Evolutionary conservation across 92 coral and sea anemone genomes (phyloP).

Genomic region (Phenganax stokvisi): DNA sequence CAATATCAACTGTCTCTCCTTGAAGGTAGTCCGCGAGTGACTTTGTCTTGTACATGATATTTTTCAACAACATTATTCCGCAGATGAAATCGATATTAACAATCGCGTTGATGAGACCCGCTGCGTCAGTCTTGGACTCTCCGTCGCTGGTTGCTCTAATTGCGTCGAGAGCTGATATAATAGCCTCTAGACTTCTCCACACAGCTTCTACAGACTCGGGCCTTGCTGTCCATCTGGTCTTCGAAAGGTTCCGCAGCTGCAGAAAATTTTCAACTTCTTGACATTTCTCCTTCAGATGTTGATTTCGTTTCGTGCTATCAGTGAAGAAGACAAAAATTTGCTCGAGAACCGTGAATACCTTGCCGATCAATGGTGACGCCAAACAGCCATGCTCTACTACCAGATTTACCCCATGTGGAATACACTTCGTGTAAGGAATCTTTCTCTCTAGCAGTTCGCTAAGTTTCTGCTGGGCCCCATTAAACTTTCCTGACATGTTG

Average conservation of each 20-base stretch:
- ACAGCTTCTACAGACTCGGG: constrained; percentile 28
- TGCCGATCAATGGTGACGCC: constrained; percentile 12
- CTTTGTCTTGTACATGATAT: constrained; percentile 19
- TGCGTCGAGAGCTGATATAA: constrained; percentile 21
- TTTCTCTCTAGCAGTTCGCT: constrained; percentile 11
- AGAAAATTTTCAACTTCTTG: constrained; percentile 6
- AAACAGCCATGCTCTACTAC: constrained; percentile 18
- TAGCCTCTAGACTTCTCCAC: constrained; percentile 24
- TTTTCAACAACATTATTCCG: constrained; percentile 20
- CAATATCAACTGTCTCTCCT: constrained; percentile 31
- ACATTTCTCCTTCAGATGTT: not conserved
- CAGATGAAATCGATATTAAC: constrained; percentile 20
- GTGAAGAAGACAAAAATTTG: constrained; percentile 10
- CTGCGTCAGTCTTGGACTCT: constrained; percentile 27
- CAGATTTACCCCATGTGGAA: constrained; percentile 15
- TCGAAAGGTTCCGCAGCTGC: constrained; percentile 33
- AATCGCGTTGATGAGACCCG: not conserved
- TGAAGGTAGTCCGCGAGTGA: constrained; percentile 27
- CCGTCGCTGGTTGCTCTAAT: constrained; percentile 17
- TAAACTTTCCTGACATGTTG: constrained; percentile 13
- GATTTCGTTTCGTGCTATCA: constrained; percentile 4
- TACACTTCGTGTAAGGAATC: constrained; percentile 25
- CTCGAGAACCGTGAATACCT: constrained; percentile 2
- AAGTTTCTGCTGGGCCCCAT: constrained; percentile 24
- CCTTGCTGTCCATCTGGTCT: constrained; percentile 31